Base-by-base conservation (phyloP, 2,797 vertebrate genomes). In the Gymnothorax javanicus region DNA sequence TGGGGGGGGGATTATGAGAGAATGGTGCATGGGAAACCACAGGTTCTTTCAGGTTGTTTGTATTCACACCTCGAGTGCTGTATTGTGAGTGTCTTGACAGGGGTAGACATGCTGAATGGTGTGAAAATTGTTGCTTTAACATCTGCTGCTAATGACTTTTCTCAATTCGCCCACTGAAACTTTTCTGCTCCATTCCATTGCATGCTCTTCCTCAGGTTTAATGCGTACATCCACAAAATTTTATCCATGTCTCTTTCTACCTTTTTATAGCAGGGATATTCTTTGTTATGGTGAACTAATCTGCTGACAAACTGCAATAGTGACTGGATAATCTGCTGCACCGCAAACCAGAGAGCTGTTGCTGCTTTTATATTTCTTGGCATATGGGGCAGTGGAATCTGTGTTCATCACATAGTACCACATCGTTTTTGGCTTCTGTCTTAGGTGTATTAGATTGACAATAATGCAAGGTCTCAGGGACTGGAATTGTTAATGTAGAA, bases 41-140 rank as follows among this genome's bases (percentile, higher is more conserved):
- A 81, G 77, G 77, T 9, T 81, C 77, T 56, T 52, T 56, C 77
- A n/a, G 73, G 52, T 52, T 81, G 33, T 71, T 59, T 83, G n/a
- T 83, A 12, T 59, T 43, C 33, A 43, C 33, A 43, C 33, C 67
- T 11, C 1, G 13, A 6, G 58, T 85, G 75, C 12, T 59, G 59
- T 43, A 81, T 82, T 64, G 7, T 84, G 27, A 23, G 33, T 52
- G 43, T 81, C 52, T 54, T 81, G 77, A 52, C 77, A 56, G 5
- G 77, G 23, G 17, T 13, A 20, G 27, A 0, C 9, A 11, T 15
- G 2, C 84, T 79, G 82, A 67, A 71, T 69, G 81, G 43, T 92
- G 92, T 91, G 89, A 92, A 92, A 93, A 23, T 79, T 33, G 62
- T 83, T 89, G 89, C 89, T 90, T 94, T 93, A 94, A 94, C 94